phyloP scores from a whole-genome alignment of 1,140 invertebrate genomes.

The Bilobella aurantiaca region DNA sequence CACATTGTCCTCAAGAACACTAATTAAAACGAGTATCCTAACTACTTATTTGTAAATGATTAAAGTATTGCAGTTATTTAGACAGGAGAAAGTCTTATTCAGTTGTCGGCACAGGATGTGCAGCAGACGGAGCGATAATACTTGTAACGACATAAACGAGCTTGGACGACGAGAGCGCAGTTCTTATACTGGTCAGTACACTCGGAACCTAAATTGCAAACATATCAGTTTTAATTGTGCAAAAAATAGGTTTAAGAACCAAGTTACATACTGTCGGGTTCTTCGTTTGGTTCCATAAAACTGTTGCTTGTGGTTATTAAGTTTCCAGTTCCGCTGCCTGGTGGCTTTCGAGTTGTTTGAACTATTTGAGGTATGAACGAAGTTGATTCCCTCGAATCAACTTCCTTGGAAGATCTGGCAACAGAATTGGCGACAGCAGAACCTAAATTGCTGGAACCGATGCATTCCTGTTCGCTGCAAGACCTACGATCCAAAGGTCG shows the following conservation, averaged over 20 bases:
- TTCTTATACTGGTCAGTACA: slow-evolving; percentile 63
- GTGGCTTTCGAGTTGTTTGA: too few relatives aligned
- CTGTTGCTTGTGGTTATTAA: slow-evolving; percentile 5
- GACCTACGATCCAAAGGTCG: slow-evolving; percentile 47
- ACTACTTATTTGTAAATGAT: neutral
- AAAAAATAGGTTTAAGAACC: slow-evolving; percentile 10
- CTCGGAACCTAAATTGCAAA: slow-evolving; percentile 36
- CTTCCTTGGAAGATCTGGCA: neutral
- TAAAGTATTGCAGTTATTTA: neutral
- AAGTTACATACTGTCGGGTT: slow-evolving; percentile 23
- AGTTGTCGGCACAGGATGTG: slow-evolving; percentile 47
- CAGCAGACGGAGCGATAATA: slow-evolving; percentile 72
- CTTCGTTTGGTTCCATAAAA: slow-evolving; percentile 23
- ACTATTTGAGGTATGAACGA: neutral
- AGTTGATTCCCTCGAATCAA: neutral
- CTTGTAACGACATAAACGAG: slow-evolving; percentile 64
- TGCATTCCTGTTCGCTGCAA: slow-evolving; percentile 53
- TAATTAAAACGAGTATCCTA: neutral
- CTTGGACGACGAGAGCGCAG: slow-evolving; percentile 64
- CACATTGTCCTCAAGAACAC: neutral
- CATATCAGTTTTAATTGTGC: neutral
- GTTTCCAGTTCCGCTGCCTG: neutral
- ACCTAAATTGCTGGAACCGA: neutral
- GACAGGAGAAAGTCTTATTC: neutral
- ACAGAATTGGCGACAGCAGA: neutral